Base-by-base conservation (phyloP, 2,888 invertebrate species). In the Catocala fraxini region DNA sequence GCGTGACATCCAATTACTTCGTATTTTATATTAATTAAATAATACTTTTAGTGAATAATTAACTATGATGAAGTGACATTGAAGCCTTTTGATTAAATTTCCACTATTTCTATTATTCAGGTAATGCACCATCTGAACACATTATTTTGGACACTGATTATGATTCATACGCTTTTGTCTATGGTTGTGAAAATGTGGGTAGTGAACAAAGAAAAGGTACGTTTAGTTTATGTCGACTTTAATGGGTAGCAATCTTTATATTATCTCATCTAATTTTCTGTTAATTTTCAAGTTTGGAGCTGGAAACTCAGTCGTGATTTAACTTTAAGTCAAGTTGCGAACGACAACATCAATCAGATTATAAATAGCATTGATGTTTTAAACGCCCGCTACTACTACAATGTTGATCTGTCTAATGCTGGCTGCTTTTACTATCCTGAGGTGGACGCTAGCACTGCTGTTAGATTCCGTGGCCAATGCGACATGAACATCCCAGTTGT, bases 301-400 rank as follows among this genome's bases (percentile, higher is more conserved):
- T 94, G 93, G 87, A 90, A 82, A 81, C 88, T 95, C 55, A 83
- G 79, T 57, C 75, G 77, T 3, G 56, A 62, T 10, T 73, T 69
- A 46, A 68, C 62, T 0, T 60, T 83, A 10, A 68, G 64, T 3
- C 15, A 57, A 43, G 56, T 12, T 0, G 81, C 83, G 0, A 52
- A 39, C n/a, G 56, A 46, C 9, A 67, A 54, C 5, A 83, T 83
- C 9, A 68, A 82, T 46, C 10, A 52, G 25, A 41, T 75, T 7
- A 67, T 78, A 46, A 66, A 63, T 53, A 65, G 25, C 1, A 65
- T 76, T 2, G 60, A 70, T 41, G 83, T 84, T 0, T 65, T 85
- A 0, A 74, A 85, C 57, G 68, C 82, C 11, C 76, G 74, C 3
- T 88, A 80, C 58, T 88, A 75, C 63, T 70, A 81, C 25, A 12